phyloP scores from a whole-genome alignment of 2,797 vertebrate species.

The Neosilurus mollespiculum region DNA sequence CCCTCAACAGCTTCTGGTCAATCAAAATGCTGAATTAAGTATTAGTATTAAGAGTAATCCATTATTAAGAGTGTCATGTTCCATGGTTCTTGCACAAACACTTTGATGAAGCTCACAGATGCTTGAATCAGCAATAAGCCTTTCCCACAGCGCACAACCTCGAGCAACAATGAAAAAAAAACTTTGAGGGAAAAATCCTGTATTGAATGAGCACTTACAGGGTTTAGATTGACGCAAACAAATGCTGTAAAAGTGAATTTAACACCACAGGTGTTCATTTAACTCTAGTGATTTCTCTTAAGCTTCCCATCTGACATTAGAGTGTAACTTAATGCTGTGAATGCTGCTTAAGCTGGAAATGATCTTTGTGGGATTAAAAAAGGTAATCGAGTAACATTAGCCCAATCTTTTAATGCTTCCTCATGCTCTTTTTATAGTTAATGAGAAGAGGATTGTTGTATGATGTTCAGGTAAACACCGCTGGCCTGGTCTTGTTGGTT shows the following conservation, averaged over 20 bases:
- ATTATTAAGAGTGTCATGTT: too few species aligned
- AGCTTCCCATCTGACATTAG: not conserved
- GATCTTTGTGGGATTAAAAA: conserved; percentile 3
- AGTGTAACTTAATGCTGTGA: not conserved
- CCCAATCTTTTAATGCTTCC: too few species aligned
- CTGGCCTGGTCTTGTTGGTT: too few species aligned
- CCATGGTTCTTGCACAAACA: not conserved
- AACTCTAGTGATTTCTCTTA: not conserved
- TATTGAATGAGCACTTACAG: conserved; percentile 3
- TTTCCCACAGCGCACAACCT: not conserved
- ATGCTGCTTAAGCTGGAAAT: not conserved
- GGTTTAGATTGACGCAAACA: not conserved
- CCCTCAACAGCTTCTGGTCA: too few species aligned
- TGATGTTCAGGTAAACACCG: too few species aligned
- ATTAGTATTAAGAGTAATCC: too few species aligned
- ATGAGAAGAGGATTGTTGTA: too few species aligned
- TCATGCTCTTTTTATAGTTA: too few species aligned
- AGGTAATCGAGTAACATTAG: too few species aligned
- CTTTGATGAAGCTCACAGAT: too few species aligned
- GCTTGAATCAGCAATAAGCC: not conserved
- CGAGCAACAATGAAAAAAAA: not conserved
- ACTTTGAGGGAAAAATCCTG: not conserved
- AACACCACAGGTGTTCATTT: conserved; percentile 5
- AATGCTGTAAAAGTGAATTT: not conserved
- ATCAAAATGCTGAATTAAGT: too few species aligned